Evolutionary conservation across 37 sponge, comb jelly and placozoan species (phyloP).

Genomic region (Halisarca cf. caerulea): DNA sequence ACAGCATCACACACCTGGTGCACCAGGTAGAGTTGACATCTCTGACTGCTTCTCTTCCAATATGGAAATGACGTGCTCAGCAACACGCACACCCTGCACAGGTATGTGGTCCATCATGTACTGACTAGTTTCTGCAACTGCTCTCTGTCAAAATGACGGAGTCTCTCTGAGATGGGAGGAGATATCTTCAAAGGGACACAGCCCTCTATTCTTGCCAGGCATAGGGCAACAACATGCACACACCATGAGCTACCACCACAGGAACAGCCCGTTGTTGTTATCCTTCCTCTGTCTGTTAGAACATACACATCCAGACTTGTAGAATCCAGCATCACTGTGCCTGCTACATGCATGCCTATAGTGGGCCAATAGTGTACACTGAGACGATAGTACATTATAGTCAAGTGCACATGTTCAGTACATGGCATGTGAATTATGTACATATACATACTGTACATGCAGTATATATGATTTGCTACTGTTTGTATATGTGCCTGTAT

Average conservation of each 20-base stretch:
- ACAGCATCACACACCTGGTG: not conserved
- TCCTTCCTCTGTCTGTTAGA: not conserved
- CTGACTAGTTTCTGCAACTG: constrained; percentile 12
- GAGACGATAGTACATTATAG: no score
- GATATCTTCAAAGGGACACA: not conserved
- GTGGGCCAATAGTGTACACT: no score
- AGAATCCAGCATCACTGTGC: no score
- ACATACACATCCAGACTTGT: not conserved
- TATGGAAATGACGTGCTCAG: not conserved
- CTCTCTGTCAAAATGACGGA: not conserved
- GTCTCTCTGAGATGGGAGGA: not conserved
- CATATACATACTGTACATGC: no score
- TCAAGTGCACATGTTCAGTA: no score
- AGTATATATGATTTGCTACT: no score
- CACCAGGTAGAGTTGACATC: not conserved
- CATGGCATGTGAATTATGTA: no score
- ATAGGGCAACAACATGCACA: not conserved
- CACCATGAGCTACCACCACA: not conserved
- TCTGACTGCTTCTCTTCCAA: not conserved
- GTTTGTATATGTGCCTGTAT: no score
- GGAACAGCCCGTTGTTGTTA: not conserved
- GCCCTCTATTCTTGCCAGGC: not conserved
- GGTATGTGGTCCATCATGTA: not conserved
- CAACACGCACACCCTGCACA: not conserved
- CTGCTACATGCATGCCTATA: no score